Evolutionary conservation across 2,888 invertebrate genomes (phyloP).

Genomic region (Polia nebulosa): DNA sequence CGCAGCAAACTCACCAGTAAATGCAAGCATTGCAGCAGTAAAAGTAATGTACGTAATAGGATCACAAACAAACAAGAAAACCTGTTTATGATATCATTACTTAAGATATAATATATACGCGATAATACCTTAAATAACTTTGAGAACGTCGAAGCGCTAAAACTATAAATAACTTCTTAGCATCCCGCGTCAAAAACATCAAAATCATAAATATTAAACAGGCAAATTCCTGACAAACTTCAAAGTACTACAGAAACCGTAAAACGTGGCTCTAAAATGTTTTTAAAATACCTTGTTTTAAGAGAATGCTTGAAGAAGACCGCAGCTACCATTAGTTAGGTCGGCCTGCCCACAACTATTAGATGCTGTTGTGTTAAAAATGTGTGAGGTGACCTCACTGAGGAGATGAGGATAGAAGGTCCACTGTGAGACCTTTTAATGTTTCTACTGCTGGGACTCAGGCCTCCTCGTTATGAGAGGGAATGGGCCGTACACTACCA

Average conservation of each 20-base stretch:
- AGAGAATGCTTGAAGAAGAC: constrained; percentile 40
- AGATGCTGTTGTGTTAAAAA: constrained; percentile 41
- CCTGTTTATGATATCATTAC: no score
- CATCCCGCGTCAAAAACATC: constrained; percentile 1
- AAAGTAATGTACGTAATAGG: no score
- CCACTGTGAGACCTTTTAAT: neutral
- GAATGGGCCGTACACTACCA: no score
- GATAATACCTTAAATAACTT: neutral
- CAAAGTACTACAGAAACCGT: constrained; percentile 27
- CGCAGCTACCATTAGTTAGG: constrained; percentile 58
- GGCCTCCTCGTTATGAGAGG: no score
- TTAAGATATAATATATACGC: neutral
- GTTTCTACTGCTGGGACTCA: no score
- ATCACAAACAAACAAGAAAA: no score
- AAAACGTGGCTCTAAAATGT: constrained; percentile 41
- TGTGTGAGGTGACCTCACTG: constrained; percentile 19
- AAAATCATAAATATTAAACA: constrained; percentile 24
- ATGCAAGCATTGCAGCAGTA: no score
- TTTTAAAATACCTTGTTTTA: constrained; percentile 55
- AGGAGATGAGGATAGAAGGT: neutral
- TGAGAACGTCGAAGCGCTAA: neutral
- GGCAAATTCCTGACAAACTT: constrained; percentile 45
- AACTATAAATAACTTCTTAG: neutral
- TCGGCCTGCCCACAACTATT: constrained; percentile 56
- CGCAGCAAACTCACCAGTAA: no score